Base-by-base conservation (phyloP, 2,797 vertebrate genomes). In the Protosalanx chinensis region DNA sequence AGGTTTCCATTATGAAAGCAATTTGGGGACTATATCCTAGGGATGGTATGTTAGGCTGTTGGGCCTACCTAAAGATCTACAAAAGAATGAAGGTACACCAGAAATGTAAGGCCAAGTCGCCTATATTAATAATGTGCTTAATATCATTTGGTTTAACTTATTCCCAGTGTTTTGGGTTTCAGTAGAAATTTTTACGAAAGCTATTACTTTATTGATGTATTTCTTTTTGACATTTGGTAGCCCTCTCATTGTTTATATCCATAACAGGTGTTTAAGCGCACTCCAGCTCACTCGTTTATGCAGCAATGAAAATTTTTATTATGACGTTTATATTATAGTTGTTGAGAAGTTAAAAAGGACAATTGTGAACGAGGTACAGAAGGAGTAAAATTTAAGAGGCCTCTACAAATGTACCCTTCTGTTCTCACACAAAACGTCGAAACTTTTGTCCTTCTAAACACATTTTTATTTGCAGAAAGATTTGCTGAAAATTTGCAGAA, bases 251-350 rank as follows among this genome's bases (percentile, higher is more conserved):
- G 16, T 56, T 16, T 5, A n/a, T 16, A n/a, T 56, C 18, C 18
- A 56, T 16, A 16, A 16, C 51, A 56, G 18, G 18, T 16, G 51
- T 16, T 6, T 56, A 16, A 56, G 51, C 18, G 51, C 5, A 8
- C 15, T n/a, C 51, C 18, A n/a, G 49, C 4, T 56, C 18, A 18
- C 18, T n/a, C 18, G 10, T 56, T 56, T 56, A 5, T 16, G 15
- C 18, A 56, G 51, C 10, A 56, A 56, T 56, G 16, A 56, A 56
- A n/a, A 5, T 6, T 5, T 16, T 18, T 16, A 56, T 12, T 12
- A 64, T 71, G 49, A 72, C 53, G 30, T 72, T 65, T 46, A 57
- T 41, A 72, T 64, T 58, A 30, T 29, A 64, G 37, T 16, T 5
- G 37, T 41, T 41, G 37, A 41, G 37, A 41, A 41, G 37, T 41